Base-by-base conservation (phyloP, 1,140 invertebrate species). In the Argopecten irradians region DNA sequence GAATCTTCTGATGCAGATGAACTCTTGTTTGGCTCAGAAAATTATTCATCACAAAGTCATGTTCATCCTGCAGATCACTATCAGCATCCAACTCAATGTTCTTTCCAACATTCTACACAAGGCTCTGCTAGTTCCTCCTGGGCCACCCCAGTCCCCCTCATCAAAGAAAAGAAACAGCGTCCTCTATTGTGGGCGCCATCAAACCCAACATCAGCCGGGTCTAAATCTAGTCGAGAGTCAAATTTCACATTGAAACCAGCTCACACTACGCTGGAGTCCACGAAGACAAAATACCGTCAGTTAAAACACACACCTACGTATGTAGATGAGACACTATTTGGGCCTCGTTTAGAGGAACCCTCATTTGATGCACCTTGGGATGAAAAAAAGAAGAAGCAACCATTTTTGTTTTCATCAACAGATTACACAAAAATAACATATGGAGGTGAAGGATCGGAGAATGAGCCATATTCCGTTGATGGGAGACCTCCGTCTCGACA, bases 251-350 rank as follows among this genome's bases (percentile, higher is more conserved):
- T 85, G 35, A 41, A 83, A 16, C 16, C 85, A 33, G 39, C 71
- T 22, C 35, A 87, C 32, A 39, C 46, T 28, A 55, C 22, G 41
- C 46, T 35, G 34, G 86, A 89, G n/a, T 86, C 55, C 43, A 86
- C 41, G 35, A 87, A 39, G 83, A 86, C 83, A 71, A 92, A 92
- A 55, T 93, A 92, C 83, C 90, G 91, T 34, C 91, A 87, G 34
- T 55, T 90, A 16, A 93, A 91, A 87, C 92, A 94, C 86, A 94
- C 91, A 28, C 92, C 93, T 1, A 92, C 93, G 14, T 94, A 93
- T 86, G 91, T 93, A 89, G 94, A 94, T 88, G 94, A 94, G 84
- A 89, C 90, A 8, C 85, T 94, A 13, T 94, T 94, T 92, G 94
- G 94, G 22, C 88, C 89, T n/a, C 89, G 88, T 35, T 84, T 94